phyloP scores from a whole-genome alignment of 2,888 invertebrate genomes.

The Lomographa bimaculata region DNA sequence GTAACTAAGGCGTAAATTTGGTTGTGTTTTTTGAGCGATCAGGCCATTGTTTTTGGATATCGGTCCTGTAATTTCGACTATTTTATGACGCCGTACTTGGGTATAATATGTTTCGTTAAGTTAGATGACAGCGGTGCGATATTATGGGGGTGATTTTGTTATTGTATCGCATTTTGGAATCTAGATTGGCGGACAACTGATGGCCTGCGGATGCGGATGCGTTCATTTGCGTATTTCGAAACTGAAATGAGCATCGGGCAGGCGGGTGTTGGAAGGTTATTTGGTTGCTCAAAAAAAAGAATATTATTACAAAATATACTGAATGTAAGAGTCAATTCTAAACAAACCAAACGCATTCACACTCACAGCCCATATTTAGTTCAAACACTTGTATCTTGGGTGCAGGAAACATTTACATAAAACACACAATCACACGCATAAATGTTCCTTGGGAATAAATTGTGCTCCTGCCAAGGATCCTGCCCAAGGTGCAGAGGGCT shows the following conservation, averaged over 20 bases:
- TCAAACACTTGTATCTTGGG: no score
- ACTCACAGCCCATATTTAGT: no score
- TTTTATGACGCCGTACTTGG: constrained; percentile 70
- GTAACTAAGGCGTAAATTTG: constrained; percentile 43
- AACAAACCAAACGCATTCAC: no score
- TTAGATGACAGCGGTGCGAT: constrained; percentile 54
- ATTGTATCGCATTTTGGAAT: constrained; percentile 39
- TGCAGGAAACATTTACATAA: no score
- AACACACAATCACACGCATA: no score
- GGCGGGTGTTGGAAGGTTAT: constrained; percentile 2
- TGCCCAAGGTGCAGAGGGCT: no score
- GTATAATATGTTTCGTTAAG: constrained; percentile 63
- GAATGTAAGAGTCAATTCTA: no score
- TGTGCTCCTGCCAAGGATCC: no score
- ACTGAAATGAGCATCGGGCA: background rate
- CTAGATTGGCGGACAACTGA: constrained; percentile 35
- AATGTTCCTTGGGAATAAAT: no score
- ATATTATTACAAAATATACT: no score
- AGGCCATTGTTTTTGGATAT: constrained; percentile 76
- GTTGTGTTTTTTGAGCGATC: constrained; percentile 43
- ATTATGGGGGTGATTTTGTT: constrained; percentile 46
- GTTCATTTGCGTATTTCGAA: constrained; percentile 12
- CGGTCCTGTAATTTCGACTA: constrained; percentile 74
- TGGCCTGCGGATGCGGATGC: constrained; percentile 20
- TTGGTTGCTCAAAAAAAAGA: background rate